These are phyloP conservation scores for Deroplatys truncata DNA, from an alignment of 2,888 invertebrate genomes.

Conservation along the genomic window DNA sequence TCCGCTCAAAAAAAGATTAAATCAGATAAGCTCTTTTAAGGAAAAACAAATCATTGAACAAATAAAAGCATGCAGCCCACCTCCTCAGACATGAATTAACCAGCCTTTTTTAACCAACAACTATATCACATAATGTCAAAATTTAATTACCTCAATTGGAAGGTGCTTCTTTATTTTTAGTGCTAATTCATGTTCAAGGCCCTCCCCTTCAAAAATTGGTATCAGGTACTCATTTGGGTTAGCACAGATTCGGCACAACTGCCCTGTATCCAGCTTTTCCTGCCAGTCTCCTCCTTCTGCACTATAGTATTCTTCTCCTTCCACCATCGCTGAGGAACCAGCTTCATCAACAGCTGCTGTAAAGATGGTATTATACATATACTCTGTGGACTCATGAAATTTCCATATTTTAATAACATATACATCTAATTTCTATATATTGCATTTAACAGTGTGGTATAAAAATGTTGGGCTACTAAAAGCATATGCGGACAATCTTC, in stretches of 20 bases:
- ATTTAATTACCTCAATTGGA: constrained; percentile 53
- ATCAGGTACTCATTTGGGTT: constrained; percentile 51
- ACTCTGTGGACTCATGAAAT: no score
- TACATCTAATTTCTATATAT: no score
- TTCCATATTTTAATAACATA: no score
- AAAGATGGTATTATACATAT: neutral
- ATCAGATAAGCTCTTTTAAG: neutral
- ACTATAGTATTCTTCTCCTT: constrained; percentile 28
- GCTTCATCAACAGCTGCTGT: neutral
- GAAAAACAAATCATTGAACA: neutral
- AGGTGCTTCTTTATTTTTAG: constrained; percentile 61
- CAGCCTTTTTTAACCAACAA: no score
- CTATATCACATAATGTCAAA: no score
- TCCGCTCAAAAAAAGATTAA: neutral
- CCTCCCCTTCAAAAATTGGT: constrained; percentile 61
- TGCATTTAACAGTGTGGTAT: no score
- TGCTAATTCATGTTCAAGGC: constrained; percentile 54
- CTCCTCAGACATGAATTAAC: no score
- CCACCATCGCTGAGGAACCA: constrained; percentile 32
- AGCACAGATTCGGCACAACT: constrained; percentile 55
- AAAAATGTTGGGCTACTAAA: no score
- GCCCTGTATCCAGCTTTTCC: constrained; percentile 2
- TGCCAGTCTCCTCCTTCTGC: constrained; percentile 19
- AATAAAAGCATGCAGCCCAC: no score
- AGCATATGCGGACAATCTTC: no score